These are phyloP conservation scores for Scaptomyza flava DNA, from an alignment of 2,888 invertebrate genomes.

Conservation along the genomic window DNA sequence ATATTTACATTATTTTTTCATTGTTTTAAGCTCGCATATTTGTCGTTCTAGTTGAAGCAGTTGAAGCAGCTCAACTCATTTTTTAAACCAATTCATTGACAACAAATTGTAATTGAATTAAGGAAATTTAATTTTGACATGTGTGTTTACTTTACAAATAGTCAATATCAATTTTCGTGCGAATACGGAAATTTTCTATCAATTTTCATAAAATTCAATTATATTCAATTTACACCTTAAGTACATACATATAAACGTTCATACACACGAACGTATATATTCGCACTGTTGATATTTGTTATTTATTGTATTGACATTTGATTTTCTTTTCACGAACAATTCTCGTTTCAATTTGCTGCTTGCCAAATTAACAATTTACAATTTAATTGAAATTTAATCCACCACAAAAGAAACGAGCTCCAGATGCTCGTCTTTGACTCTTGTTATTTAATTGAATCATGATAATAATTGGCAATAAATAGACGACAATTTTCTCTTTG, in stretches of 20 bases:
- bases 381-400: slow-evolving; percentile 63
- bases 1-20: background rate
- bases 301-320: slow-evolving; percentile 23
- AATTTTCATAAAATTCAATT: slow-evolving; percentile 51
- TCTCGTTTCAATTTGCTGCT: slow-evolving; percentile 22
- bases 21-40: background rate
- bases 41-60: background rate
- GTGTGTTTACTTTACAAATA: slow-evolving; percentile 18
- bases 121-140: slow-evolving; percentile 37
- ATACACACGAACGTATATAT: background rate
- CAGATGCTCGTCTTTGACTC: background rate
- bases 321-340: slow-evolving; percentile 31
- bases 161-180: slow-evolving; percentile 23
- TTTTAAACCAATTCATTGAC: background rate
- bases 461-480: slow-evolving; percentile 1
- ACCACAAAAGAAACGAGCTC: slow-evolving; percentile 4
- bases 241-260: background rate
- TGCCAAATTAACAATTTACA: slow-evolving; percentile 32
- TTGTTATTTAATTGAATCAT: slow-evolving; percentile 13
- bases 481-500: background rate
- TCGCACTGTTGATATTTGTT: slow-evolving; percentile 13
- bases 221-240: slow-evolving; percentile 56
- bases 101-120: slow-evolving; percentile 36
- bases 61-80: slow-evolving; percentile 3
- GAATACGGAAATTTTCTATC: slow-evolving; percentile 5